Evolutionary conservation across 1,140 invertebrate genomes (phyloP).

Genomic region (Drosophila kanapiae): DNA sequence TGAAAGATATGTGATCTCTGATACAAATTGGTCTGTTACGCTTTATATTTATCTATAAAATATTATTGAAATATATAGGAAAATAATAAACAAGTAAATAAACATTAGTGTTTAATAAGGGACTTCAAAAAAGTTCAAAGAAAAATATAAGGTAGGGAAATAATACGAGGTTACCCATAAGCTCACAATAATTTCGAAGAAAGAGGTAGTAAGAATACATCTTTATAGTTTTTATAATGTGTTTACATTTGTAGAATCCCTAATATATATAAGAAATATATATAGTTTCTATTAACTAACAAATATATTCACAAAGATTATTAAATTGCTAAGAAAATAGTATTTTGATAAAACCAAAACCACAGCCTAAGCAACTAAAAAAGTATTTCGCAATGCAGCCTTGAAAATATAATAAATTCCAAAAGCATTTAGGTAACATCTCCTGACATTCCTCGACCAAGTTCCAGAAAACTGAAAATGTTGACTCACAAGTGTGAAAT

Average conservation of each 20-base stretch:
- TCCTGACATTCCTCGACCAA: constrained; percentile 2
- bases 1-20: no score
- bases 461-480: neutral
- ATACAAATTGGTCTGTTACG: neutral
- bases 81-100: no score
- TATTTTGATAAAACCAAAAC: no score
- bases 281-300: neutral
- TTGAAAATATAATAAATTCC: neutral
- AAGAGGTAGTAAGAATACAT: neutral
- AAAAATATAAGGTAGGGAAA: no score
- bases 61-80: no score
- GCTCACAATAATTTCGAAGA: neutral
- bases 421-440: neutral
- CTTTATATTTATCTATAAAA: no score
- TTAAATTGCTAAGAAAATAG: neutral
- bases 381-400: neutral
- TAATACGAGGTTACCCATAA: neutral
- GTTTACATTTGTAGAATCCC: neutral
- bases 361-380: neutral
- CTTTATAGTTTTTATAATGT: neutral
- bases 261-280: neutral
- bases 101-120: no score
- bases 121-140: no score
- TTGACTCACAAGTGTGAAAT: constrained; percentile 20
- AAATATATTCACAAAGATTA: neutral